Conservation (phyloP, 1,140 invertebrate genomes). For the Pomacea maculata region DNA sequence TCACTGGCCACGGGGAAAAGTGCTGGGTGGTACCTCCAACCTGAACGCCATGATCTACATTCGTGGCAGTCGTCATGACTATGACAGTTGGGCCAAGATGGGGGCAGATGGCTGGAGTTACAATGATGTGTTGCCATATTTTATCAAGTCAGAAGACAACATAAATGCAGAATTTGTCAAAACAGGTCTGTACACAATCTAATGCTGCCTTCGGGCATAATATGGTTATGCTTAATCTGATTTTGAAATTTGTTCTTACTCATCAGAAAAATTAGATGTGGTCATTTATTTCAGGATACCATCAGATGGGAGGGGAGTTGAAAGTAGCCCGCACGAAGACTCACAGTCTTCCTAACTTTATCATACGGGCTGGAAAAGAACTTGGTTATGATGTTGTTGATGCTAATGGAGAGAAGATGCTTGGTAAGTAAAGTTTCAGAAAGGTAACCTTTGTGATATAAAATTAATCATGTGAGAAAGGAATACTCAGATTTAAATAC, state of each 20-base stretch:
- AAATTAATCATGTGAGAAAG: too few relatives aligned
- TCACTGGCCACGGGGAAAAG: slow-evolving; percentile 25
- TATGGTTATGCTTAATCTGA: neutral
- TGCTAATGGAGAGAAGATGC: slow-evolving; percentile 40
- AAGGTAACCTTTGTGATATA: too few relatives aligned
- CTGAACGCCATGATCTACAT: slow-evolving; percentile 29
- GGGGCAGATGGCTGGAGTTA: slow-evolving; percentile 93
- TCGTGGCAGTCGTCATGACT: slow-evolving; percentile 89
- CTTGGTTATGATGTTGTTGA: slow-evolving; percentile 42
- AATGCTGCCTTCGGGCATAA: neutral
- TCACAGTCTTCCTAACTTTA: slow-evolving; percentile 38
- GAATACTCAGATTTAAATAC: too few relatives aligned
- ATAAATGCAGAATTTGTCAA: slow-evolving; percentile 71
- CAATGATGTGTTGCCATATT: slow-evolving; percentile 85
- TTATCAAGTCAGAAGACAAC: slow-evolving; percentile 78
- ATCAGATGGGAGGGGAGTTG: slow-evolving; percentile 42
- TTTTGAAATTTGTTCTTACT: neutral
- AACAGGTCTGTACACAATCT: slow-evolving; percentile 24
- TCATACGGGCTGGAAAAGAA: slow-evolving; percentile 43
- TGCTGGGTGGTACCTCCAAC: slow-evolving; percentile 26
- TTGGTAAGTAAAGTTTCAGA: slow-evolving; percentile 18
- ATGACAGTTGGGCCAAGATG: slow-evolving; percentile 87
- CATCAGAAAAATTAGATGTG: neutral
- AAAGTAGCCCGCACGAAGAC: slow-evolving; percentile 35
- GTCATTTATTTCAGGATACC: slow-evolving; percentile 39